Base-by-base conservation (phyloP, 2,888 invertebrate species). In the Pollenia labialis region DNA sequence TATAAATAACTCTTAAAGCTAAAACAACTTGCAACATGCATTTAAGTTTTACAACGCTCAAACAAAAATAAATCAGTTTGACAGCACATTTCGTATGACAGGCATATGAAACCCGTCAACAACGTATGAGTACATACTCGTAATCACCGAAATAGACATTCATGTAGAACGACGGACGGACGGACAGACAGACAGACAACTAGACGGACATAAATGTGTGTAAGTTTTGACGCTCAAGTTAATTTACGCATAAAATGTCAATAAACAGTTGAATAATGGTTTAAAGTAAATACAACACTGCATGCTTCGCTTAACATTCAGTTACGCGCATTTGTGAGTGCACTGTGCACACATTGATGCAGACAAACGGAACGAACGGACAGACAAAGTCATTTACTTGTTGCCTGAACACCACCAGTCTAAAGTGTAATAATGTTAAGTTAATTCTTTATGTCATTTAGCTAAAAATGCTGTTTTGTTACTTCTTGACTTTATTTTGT, bases 161-260 rank as follows among this genome's bases (percentile, higher is more conserved):
- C 46, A 79, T 12, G 44, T 54, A 18, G 12, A 52, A 72, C 16
- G 46, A 11, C 18, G 3, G 46, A 44, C 9, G 12, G 16, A 54
- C 48, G 42, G 46, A 44, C 9, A 18, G 14, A 74, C 48, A 14
- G 8, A 64, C 42, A 46, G 23, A 50, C 44, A 76, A 18, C 62
- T 1, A 48, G 71, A 66, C 64, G 46, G 60, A 69, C 66, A 44
- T 40, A 14, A 42, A 11, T 54, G 58, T 84, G 66, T 66, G 75
- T 83, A 83, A 81, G 68, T 84, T 83, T 87, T 87, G 84, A 87
- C 84, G 84, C 77, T 84, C 68, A 72, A 87, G 87, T 87, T 86
- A 87, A 87, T 87, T 87, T 87, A 84, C 87, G 83, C 87, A 87
- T 66, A 87, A 84, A 81, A 84, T 76, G 87, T 87, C 87, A 87